Percentiles rank a stretch among this genome's conserved stretches.
Evolutionary conservation across 1,140 invertebrate genomes (phyloP).

Genomic region (Caerostris darwini): DNA sequence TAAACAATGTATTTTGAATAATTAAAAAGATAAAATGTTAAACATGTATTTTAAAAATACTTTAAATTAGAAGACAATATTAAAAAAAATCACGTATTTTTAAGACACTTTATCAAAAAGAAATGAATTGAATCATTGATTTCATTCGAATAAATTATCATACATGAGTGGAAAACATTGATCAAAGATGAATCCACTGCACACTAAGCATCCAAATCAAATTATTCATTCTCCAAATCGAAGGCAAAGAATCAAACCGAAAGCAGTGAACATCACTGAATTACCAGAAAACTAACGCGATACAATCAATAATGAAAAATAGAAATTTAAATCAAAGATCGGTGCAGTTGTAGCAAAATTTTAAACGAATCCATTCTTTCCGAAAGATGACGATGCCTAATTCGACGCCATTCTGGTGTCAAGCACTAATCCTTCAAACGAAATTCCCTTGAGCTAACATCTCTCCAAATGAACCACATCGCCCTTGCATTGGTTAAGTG

Average conservation of each 20-base stretch:
- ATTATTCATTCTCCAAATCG: not conserved
- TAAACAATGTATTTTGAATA: too few relatives aligned
- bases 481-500: slow-evolving; percentile 65
- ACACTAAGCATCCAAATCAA: not conserved
- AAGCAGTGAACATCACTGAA: not conserved
- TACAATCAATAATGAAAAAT: not conserved
- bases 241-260: too few relatives aligned
- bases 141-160: too few relatives aligned
- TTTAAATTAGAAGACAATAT: too few relatives aligned
- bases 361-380: not conserved
- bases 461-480: slow-evolving; percentile 53
- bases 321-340: not conserved
- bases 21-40: too few relatives aligned
- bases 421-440: slow-evolving; percentile 31
- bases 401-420: slow-evolving; percentile 20
- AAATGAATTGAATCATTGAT: too few relatives aligned
- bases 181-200: not conserved
- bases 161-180: not conserved
- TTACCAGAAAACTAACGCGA: not conserved
- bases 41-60: too few relatives aligned
- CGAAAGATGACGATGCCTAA: not conserved
- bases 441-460: slow-evolving; percentile 61
- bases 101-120: too few relatives aligned
- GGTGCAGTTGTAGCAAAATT: slow-evolving; percentile 15
- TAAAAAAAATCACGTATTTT: too few relatives aligned